These are phyloP conservation scores for Masticophis lateralis DNA, from an alignment of 2,797 vertebrate genomes.

Conservation along the genomic window DNA sequence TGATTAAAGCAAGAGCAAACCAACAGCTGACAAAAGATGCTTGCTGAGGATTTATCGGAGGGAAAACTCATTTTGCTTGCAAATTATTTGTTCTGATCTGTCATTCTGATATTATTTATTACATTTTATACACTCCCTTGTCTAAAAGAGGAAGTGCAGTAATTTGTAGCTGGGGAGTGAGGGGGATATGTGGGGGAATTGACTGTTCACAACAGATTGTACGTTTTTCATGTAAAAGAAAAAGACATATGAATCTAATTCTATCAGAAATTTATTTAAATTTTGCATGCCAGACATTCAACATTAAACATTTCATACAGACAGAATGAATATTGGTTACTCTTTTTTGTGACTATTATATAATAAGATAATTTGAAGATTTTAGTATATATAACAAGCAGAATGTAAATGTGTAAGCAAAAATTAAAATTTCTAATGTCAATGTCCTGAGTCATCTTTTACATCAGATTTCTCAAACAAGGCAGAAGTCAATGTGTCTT, in stretches of 20 bases:
- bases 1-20: background rate
- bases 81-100: background rate
- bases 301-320: background rate
- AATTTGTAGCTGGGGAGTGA: background rate
- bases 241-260: background rate
- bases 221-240: background rate
- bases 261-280: background rate
- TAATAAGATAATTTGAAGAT: background rate
- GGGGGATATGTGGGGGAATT: background rate
- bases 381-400: background rate
- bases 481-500: background rate
- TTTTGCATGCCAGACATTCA: background rate
- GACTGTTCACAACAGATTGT: background rate
- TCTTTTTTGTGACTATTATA: background rate
- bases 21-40: background rate
- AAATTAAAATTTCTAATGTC: conserved; percentile 2
- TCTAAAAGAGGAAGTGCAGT: background rate
- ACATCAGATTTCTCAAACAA: conserved; percentile 28
- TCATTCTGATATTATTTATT: background rate
- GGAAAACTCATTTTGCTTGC: background rate
- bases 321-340: background rate
- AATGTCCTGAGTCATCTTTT: conserved; percentile 28
- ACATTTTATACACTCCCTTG: background rate
- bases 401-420: background rate
- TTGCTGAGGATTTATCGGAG: background rate